These are phyloP conservation scores for Melanocharis versteri DNA, from an alignment of 2,113 vertebrate genomes.

Conservation along the genomic window DNA sequence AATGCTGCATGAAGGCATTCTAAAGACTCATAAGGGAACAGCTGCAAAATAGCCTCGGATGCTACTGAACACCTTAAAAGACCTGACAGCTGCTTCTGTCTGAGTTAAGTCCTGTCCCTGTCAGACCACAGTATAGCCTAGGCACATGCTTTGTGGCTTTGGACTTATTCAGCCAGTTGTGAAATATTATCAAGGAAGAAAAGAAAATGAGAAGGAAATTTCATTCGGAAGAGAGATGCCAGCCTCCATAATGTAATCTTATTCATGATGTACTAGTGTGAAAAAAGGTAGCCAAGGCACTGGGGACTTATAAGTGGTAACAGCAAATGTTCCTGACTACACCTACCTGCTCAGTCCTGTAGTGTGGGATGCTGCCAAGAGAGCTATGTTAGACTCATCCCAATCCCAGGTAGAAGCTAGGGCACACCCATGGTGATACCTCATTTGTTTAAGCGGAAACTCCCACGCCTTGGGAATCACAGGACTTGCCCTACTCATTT, in stretches of 20 bases:
- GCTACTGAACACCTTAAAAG: neutral
- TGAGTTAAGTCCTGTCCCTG: neutral
- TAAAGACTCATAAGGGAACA: neutral
- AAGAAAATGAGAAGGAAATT: neutral
- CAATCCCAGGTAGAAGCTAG: neutral
- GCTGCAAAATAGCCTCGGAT: neutral
- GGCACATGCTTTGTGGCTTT: neutral
- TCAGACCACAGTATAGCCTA: neutral
- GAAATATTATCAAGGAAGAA: neutral
- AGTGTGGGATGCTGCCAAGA: neutral
- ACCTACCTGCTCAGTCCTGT: neutral
- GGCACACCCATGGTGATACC: neutral
- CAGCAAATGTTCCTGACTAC: neutral
- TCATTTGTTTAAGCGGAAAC: neutral
- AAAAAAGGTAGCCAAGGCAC: neutral
- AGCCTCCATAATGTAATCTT: neutral
- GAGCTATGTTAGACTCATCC: neutral
- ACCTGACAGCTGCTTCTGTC: neutral
- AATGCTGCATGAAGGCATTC: neutral
- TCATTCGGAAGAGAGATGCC: neutral
- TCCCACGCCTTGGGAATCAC: neutral
- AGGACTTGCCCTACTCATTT: neutral
- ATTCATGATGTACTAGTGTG: neutral
- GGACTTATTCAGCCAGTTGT: neutral
- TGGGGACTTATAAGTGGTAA: accelerated